Evolutionary conservation across 1,140 invertebrate species (phyloP), one percentile per base, ranked within the genome.

Genomic region (Plutomurus gul): DNA sequence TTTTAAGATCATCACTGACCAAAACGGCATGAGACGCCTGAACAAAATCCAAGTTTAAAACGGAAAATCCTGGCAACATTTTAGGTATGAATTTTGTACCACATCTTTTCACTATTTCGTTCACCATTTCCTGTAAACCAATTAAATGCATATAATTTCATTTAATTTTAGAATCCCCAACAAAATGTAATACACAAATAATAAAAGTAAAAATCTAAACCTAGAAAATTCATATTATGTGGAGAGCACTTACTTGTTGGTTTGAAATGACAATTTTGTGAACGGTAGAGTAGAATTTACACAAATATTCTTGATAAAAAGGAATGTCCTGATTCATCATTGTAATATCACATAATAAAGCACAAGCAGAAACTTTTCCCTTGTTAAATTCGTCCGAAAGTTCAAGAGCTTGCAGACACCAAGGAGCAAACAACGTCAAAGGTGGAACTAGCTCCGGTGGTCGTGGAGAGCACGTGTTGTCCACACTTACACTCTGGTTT

Each of bases 11-110:
- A 10, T 91, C 89, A 36, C 92, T 93, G 81, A 92, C 93, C 39
- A 97, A 88, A 81, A 98, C 91, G 6, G 93, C 91, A 82, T 95
- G 94, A 81, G 94, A 93, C 11, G 96, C 96, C 85, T 95, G 92
- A 46, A 98, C 92, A 83, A 98, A 93, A 87, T 99, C 96, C 25
- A 96, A 87, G 10, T 96, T 87, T 1, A 99, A 88, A 70, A 98
- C 87, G 7, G 95, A 93, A 82, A 93, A 94, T 6, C 96, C 96
- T 33, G 95, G 94, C 13, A 98, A 87, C 82, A 95, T 92, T 10
- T 96, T 86, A 43, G 95, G 96, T 77, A 99, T 92, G 85, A 97
- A 93, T 76, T 93, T 89, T 5, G 95, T 92, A 4, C 95, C 94
- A 82, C 93, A 92, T 79, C 90, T 89, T 79, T 89, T 90, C 0